Conservation (phyloP, 2,797 vertebrate species). For the Luscinia megarhynchos region DNA sequence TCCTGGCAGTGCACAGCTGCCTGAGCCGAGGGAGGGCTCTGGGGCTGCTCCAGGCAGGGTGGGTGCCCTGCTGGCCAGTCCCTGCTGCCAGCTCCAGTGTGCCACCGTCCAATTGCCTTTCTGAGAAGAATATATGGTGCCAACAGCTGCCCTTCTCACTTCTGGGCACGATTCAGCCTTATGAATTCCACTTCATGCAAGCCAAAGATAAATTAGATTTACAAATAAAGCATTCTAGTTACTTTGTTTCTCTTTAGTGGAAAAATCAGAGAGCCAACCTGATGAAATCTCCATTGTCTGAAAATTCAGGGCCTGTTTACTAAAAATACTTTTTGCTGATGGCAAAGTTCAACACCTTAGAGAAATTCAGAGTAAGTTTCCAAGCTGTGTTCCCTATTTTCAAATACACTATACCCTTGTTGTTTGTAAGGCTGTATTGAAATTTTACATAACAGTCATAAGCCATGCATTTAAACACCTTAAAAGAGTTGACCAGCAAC, state of each 20-base stretch:
- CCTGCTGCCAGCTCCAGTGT: neutral
- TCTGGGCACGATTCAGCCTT: constrained; percentile 2
- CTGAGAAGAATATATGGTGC: neutral
- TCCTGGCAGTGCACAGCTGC: neutral
- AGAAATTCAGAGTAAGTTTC: constrained; percentile 73
- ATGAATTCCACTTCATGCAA: neutral
- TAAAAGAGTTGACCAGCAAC: constrained; percentile 83
- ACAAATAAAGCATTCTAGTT: neutral
- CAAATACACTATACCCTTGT: constrained; percentile 75
- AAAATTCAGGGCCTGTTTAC: constrained; percentile 71
- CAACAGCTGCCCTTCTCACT: neutral
- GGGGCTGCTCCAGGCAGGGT: neutral
- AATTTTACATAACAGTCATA: constrained; percentile 89
- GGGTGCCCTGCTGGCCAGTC: neutral
- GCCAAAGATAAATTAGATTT: constrained; percentile 46
- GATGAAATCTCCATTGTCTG: constrained; percentile 74
- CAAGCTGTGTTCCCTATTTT: constrained; percentile 64
- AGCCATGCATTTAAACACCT: constrained; percentile 81
- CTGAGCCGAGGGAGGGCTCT: neutral
- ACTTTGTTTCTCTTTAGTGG: constrained; percentile 42
- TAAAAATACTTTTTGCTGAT: constrained; percentile 79
- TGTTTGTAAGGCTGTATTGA: constrained; percentile 82
- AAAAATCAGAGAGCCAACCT: constrained; percentile 66
- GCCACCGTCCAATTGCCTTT: neutral
- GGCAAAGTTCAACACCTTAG: constrained; percentile 79